phyloP scores from a whole-genome alignment of 1,140 invertebrate species.

The Sycobia sp. region DNA sequence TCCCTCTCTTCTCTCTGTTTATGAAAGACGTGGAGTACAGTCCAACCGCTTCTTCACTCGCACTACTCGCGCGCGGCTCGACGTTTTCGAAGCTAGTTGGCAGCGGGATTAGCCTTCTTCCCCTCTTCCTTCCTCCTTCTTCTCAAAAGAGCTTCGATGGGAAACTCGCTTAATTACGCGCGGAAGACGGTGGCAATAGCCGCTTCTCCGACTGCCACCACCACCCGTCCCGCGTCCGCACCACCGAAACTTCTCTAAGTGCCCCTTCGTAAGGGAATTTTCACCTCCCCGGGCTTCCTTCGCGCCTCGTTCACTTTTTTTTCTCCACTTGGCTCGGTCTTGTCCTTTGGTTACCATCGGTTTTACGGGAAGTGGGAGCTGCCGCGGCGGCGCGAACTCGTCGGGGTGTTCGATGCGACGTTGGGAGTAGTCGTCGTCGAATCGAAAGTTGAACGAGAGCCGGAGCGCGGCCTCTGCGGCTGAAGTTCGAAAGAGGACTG shows the following conservation, averaged over 20 bases:
- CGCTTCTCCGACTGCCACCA: not conserved
- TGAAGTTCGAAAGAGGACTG: slow-evolving; percentile 6
- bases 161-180: slow-evolving; percentile 22
- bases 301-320: not conserved
- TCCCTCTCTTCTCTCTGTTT: not conserved
- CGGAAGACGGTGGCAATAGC: not conserved
- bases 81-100: not conserved
- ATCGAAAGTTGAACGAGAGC: slow-evolving; percentile 9
- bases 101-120: not conserved
- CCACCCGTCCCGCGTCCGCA: not conserved
- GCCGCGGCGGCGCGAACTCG: too few relatives aligned
- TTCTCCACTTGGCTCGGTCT: too few relatives aligned
- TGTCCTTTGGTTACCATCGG: slow-evolving; percentile 14
- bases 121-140: too few relatives aligned
- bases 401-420: slow-evolving; percentile 13
- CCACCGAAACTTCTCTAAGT: not conserved
- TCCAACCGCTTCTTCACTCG: slow-evolving; percentile 7
- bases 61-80: not conserved
- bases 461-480: not conserved
- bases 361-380: not conserved
- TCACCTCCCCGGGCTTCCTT: not conserved
- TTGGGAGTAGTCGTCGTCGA: not conserved
- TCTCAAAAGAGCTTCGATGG: too few relatives aligned
- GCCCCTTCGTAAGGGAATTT: not conserved
- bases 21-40: not conserved